Evolutionary conservation across 1,140 invertebrate species (phyloP).

Genomic region (Caenorhabditis tropicalis): DNA sequence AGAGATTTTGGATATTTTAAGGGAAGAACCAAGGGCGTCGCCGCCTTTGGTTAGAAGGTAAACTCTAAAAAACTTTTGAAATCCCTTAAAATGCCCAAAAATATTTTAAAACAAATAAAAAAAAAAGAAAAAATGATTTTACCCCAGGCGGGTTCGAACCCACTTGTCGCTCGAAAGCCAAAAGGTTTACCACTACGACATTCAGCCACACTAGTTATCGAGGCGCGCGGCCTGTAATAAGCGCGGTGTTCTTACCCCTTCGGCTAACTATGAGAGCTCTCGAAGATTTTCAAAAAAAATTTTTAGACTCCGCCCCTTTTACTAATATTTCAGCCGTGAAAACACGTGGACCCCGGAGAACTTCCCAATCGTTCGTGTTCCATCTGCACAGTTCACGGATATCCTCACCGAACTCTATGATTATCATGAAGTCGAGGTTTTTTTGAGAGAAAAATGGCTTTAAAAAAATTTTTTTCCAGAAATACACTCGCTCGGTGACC

Average conservation of each 20-base stretch:
- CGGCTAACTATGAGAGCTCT: too few species aligned
- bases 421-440: background rate
- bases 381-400: constrained; percentile 8
- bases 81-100: too few species aligned
- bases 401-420: background rate
- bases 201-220: too few species aligned
- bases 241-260: too few species aligned
- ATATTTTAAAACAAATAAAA: too few species aligned
- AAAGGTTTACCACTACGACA: too few species aligned
- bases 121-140: too few species aligned
- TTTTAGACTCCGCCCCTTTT: too few species aligned
- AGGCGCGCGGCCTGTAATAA: too few species aligned
- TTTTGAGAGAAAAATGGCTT: background rate
- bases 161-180: too few species aligned
- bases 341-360: constrained; percentile 3
- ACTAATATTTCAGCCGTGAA: background rate
- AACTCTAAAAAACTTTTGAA: background rate
- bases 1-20: background rate
- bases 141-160: too few species aligned
- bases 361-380: constrained; percentile 20
- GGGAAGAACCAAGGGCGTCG: background rate
- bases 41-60: background rate
- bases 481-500: background rate
- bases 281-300: too few species aligned
- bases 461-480: background rate